A percentile compares a stretch with the other conserved stretches of the same genome.
phyloP scores from a whole-genome alignment of 2,888 invertebrate genomes.

The Pristionchus entomophagus region DNA sequence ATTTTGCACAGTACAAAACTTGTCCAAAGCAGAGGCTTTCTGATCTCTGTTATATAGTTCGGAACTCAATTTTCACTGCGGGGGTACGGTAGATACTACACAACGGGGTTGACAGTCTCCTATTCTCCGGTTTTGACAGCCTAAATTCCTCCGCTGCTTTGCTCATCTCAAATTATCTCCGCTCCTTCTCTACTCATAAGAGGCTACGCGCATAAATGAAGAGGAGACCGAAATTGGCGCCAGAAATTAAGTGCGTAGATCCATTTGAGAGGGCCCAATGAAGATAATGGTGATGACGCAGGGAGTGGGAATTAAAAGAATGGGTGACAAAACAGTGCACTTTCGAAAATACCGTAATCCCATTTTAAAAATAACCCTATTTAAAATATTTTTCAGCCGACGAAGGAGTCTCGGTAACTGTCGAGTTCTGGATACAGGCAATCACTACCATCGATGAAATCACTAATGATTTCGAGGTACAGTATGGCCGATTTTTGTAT shows the following conservation, averaged over 20 bases:
- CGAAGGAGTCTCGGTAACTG: conserved; percentile 72
- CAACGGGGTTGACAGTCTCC: background rate
- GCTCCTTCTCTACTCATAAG: background rate
- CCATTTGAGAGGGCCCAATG: background rate
- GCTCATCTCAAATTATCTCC: conserved; percentile 7
- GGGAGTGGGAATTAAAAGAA: background rate
- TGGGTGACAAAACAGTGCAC: background rate
- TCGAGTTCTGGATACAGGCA: conserved; percentile 76
- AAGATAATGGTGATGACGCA: conserved; percentile 18
- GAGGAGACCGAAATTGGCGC: background rate
- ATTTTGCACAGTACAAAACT: too few relatives aligned
- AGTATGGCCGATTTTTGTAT: too few relatives aligned
- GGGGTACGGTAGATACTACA: too few relatives aligned
- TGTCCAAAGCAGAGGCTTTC: background rate
- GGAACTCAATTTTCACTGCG: background rate
- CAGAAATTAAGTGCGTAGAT: background rate
- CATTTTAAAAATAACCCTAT: background rate
- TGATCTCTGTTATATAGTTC: background rate
- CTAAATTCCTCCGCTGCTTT: background rate
- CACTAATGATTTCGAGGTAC: conserved; percentile 75
- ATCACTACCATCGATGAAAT: conserved; percentile 74
- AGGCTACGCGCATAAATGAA: background rate
- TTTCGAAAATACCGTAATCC: too few relatives aligned
- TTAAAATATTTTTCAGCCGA: conserved; percentile 57
- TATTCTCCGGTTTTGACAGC: background rate